Conservation (phyloP, 2,797 vertebrate species). For the Diceros bicornis region DNA sequence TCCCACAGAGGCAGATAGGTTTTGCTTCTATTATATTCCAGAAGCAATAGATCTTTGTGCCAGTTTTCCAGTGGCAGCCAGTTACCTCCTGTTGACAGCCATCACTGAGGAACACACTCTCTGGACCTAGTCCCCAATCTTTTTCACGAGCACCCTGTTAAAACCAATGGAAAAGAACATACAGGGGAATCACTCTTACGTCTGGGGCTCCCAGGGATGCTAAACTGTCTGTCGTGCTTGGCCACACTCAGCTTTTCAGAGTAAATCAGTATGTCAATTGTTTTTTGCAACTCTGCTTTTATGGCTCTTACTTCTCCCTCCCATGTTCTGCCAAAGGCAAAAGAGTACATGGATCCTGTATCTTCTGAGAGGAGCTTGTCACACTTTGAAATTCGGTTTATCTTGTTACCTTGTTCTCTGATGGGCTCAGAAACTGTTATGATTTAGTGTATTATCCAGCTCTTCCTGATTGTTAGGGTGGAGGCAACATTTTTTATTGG, state of each 20-base stretch:
- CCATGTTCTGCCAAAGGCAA: not conserved
- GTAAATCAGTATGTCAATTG: not conserved
- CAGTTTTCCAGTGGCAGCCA: not conserved
- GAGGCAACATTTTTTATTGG: not conserved
- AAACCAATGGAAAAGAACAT: not conserved
- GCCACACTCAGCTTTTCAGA: not conserved
- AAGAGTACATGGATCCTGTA: not conserved
- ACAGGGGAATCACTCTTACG: not conserved
- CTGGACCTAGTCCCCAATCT: not conserved
- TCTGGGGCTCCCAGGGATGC: not conserved
- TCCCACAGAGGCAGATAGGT: not conserved
- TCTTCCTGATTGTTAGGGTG: not conserved
- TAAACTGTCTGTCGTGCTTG: not conserved
- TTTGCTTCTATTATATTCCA: not conserved
- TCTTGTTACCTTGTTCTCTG: constrained; percentile 2
- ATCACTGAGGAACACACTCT: not conserved
- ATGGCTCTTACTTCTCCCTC: not conserved
- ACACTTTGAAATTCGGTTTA: constrained; percentile 21
- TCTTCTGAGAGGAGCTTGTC: not conserved
- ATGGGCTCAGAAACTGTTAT: not conserved
- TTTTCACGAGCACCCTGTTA: not conserved
- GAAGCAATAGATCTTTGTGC: not conserved
- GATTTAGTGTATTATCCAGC: not conserved
- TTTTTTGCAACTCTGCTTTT: not conserved
- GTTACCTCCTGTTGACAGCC: not conserved